phyloP scores from a whole-genome alignment of 1,140 invertebrate species.

The Lamellibrachia luymesi region DNA sequence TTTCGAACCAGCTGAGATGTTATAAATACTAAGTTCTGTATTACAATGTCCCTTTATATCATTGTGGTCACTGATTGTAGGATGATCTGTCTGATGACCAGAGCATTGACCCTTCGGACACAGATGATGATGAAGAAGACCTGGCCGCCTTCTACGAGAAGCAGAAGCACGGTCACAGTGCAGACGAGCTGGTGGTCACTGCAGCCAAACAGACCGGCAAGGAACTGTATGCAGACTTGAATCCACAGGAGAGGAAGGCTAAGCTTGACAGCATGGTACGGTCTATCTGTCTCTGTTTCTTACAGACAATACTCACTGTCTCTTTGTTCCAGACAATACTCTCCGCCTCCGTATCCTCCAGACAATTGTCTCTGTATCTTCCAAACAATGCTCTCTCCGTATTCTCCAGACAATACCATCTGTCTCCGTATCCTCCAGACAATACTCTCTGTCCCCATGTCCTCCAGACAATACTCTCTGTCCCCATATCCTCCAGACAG shows the following conservation, averaged over 20 bases:
- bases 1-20: too few species aligned
- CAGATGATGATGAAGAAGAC: slow-evolving; percentile 27
- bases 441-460: too few species aligned
- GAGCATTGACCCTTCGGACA: slow-evolving; percentile 13
- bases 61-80: not conserved
- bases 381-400: too few species aligned
- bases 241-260: slow-evolving; percentile 44
- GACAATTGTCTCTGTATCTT: too few species aligned
- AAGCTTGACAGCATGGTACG: slow-evolving; percentile 55
- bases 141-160: slow-evolving; percentile 27
- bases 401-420: too few species aligned
- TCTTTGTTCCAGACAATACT: not conserved
- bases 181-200: slow-evolving; percentile 74
- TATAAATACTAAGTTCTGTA: too few species aligned
- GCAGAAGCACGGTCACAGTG: slow-evolving; percentile 20
- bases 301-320: not conserved
- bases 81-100: not conserved
- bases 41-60: too few species aligned
- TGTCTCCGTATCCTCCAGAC: too few species aligned
- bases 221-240: slow-evolving; percentile 66
- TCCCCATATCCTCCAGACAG: too few species aligned
- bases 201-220: slow-evolving; percentile 76
- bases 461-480: too few species aligned
- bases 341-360: not conserved
- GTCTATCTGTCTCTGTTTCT: not conserved